Evolutionary conservation across 2,888 invertebrate species (phyloP), one percentile per base, ranked within the genome.

Genomic region (Drosophila percnosoma): DNA sequence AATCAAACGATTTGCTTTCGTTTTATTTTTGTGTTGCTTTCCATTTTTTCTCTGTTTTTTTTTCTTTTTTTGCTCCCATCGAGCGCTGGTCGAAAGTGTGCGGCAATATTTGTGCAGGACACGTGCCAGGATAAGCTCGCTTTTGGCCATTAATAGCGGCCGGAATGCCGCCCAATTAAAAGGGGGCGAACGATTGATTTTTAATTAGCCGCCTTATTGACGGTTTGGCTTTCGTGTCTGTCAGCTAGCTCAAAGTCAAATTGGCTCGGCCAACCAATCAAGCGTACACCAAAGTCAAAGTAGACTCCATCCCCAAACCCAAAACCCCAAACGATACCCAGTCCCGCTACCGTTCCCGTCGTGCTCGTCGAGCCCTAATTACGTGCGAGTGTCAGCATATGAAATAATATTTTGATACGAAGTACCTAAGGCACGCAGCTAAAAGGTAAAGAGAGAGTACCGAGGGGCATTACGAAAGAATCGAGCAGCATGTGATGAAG

Each of bases 341-440:
- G 4, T 18, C 13, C 33, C 53, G 4, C 13, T 27, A 24, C 27
- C 36, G 24, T 2, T 24, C 45, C 49, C 53, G 33, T 51, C 40
- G 33, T 38, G 24, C 53, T 27, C 18, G 69, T 59, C 68, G 68
- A 68, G 59, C 74, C 69, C 84, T 88, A 90, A 90, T 90, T 89
- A 87, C 87, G 78, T 87, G 87, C 87, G 88, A 90, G 89, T 88
- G 90, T 85, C 90, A 85, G 85, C 89, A 90, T 83, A 83, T 90
- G 89, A 90, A 90, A 88, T 90, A 90, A 90, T 88, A 89, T 87
- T 87, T 74, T 80, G 71, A 75, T 75, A 82, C 82, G 80, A 82
- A 81, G 74, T 73, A 83, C 64, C 71, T 55, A 73, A 69, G 68
- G 66, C 90, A 85, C 69, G 59, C 70, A 65, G 66, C 45, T 68